Percentiles rank a stretch among this genome's conserved stretches.
These are phyloP conservation scores for Euspilapteryx auroguttella DNA, from an alignment of 2,888 invertebrate species.

Conservation along the genomic window DNA sequence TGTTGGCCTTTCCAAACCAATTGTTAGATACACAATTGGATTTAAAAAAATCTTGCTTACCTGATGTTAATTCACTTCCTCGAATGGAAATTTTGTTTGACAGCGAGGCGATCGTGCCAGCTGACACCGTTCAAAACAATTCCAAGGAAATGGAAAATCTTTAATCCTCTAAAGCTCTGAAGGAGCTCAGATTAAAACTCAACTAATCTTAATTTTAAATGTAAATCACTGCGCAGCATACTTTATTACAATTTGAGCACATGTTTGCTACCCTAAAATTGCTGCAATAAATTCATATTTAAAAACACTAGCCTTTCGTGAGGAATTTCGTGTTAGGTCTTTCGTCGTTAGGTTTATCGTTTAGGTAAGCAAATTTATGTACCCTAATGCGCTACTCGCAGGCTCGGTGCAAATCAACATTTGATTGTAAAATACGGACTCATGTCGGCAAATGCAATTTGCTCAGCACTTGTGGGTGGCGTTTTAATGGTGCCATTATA, in stretches of 20 bases:
- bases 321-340: constrained; percentile 32
- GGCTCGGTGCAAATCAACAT: constrained; percentile 46
- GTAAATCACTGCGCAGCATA: background rate
- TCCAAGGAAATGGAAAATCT: too few relatives aligned
- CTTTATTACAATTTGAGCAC: background rate
- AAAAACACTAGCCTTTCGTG: constrained; percentile 26
- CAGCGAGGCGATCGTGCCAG: too few relatives aligned
- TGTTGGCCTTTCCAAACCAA: constrained; percentile 24
- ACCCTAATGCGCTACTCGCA: constrained; percentile 46
- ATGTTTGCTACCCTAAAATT: background rate
- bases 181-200: background rate
- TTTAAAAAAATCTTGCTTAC: constrained; percentile 22
- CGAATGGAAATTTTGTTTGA: constrained; percentile 1
- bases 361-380: constrained; percentile 46
- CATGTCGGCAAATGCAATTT: constrained; percentile 50
- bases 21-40: constrained; percentile 23
- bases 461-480: constrained; percentile 50
- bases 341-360: constrained; percentile 35
- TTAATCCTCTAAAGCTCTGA: background rate
- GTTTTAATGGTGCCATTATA: constrained; percentile 52
- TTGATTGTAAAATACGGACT: constrained; percentile 50
- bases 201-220: background rate
- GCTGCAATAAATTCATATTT: constrained; percentile 29
- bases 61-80: constrained; percentile 19
- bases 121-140: too few relatives aligned